Base-by-base conservation (phyloP, 2,797 vertebrate genomes). In the Hephaestus fuliginosus region DNA sequence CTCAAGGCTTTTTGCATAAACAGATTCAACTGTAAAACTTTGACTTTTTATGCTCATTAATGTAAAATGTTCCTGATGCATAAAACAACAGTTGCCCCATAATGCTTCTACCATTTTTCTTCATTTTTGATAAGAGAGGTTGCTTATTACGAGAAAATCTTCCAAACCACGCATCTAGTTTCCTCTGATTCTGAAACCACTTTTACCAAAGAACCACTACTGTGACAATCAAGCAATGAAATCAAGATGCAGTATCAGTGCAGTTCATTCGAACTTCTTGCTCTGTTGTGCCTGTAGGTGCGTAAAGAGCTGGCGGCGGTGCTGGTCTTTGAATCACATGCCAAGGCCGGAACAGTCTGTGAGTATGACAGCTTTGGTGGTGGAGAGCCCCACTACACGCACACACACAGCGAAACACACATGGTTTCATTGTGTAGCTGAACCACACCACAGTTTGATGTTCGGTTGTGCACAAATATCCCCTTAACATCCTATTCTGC, bases 311-410 rank as follows among this genome's bases (percentile, higher is more conserved):
- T 99, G 91, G 97, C 98, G 0, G 94, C 97, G 0, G 97, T 99
- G 85, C 90, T 99, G 92, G 95, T 98, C 85, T 99, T 99, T 48
- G 98, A 99, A 91, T 97, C 98, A 0, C 97, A 98, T 66, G 91
- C 95, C 88, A 97, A 97, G 68, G 96, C 97, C 0, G 98, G 98
- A 89, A 98, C 98, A 36, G 97, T 99, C 74, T 88, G 98, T 99
- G 95, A 98, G 98, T 97, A 66, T 46, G 46, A 86, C 78, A 81
- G 70, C 61, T 76, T 79, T 70, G n/a, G 12, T 41, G 43, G 22
- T 28, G 46, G 18, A 49, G 12, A 74, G 41, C 25, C 60, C 65
- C 22, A 9, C 9, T 15, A 48, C 52, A 70, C 10, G 67, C 79
- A 80, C 70, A 71, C 30, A 33, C 30, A 33, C 25, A 25, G 5